Base-by-base conservation (phyloP, 1,140 invertebrate genomes). In the Scaptomyza pallida region DNA sequence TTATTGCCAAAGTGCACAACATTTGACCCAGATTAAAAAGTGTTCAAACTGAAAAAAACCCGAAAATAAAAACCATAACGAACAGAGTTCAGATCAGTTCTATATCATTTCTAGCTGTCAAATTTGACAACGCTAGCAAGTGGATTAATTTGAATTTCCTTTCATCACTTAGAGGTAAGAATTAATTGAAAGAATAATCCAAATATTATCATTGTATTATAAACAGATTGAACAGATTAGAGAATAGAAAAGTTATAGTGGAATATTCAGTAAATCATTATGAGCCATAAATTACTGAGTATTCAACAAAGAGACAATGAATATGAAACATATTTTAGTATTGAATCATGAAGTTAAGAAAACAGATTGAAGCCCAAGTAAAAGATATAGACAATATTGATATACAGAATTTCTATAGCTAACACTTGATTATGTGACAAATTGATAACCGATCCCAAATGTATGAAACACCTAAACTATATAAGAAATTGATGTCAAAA, bases 71-170 rank as follows among this genome's bases (percentile, higher is more conserved):
- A 37, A 30, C 26, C 6, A 30, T 30, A 62, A 64, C 37, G 21
- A 44, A 43, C 33, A 41, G 45, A 65, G 77, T 69, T 44, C 59
- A 76, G 68, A 59, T 33, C 52, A 30, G 6, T 30, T 47, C 30
- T 16, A 30, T 13, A 55, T 23, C 41, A 3, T 60, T 60, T 61
- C 56, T 60, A 60, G 64, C 33, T 52, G 68, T 71, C 78, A 62
- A 60, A 55, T 2, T 81, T 63, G 41, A 67, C 78, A 74, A 64
- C 73, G 56, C 72, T 54, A 75, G 56, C 73, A 74, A 72, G 81
- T 85, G 81, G 81, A 85, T 85, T 85, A 85, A 81, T 59, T 75
- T 85, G 43, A 81, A 81, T 88, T 86, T 43, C 70, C 74, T 43
- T 74, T 37, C 70, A 63, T 47, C 56, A 69, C 64, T 48, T 72